These are phyloP conservation scores for Streblospio benedicti DNA, from an alignment of 1,140 invertebrate species.

Conservation along the genomic window DNA sequence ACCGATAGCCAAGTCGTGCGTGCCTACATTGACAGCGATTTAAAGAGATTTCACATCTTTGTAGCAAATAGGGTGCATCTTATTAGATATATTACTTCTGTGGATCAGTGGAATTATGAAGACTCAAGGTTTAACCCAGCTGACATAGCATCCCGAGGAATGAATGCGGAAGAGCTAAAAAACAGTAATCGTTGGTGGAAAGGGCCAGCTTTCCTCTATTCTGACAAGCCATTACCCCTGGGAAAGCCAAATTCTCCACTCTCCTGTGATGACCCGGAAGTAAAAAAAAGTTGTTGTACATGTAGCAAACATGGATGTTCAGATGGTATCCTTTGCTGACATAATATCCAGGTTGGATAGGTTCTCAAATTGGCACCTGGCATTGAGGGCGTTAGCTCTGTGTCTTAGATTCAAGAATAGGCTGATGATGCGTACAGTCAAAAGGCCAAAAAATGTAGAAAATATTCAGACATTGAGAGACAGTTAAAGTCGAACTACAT, in stretches of 20 bases:
- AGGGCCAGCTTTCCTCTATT: constrained; percentile 8
- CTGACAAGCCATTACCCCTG: neutral
- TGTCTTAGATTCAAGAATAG: neutral
- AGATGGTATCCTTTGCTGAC: neutral
- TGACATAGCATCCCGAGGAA: neutral
- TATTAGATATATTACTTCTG: neutral
- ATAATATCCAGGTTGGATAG: too few species aligned
- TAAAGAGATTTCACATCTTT: constrained; percentile 10
- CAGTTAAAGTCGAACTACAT: too few species aligned
- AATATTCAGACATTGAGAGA: too few species aligned
- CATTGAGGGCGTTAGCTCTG: constrained; percentile 1
- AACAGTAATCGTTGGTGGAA: neutral
- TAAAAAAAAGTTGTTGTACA: neutral
- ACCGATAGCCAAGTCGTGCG: constrained; percentile 15
- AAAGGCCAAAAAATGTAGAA: too few species aligned
- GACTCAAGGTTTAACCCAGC: neutral
- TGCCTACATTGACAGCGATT: constrained; percentile 10
- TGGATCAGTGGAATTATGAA: neutral
- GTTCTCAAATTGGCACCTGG: constrained; percentile 8
- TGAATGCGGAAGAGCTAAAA: neutral
- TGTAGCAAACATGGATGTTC: neutral
- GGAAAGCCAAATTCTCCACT: neutral
- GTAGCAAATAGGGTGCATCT: constrained; percentile 7
- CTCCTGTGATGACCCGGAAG: neutral
- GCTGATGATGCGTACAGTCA: neutral